Conservation (phyloP, 2,113 vertebrate genomes). For the Erinaceus europaeus region DNA sequence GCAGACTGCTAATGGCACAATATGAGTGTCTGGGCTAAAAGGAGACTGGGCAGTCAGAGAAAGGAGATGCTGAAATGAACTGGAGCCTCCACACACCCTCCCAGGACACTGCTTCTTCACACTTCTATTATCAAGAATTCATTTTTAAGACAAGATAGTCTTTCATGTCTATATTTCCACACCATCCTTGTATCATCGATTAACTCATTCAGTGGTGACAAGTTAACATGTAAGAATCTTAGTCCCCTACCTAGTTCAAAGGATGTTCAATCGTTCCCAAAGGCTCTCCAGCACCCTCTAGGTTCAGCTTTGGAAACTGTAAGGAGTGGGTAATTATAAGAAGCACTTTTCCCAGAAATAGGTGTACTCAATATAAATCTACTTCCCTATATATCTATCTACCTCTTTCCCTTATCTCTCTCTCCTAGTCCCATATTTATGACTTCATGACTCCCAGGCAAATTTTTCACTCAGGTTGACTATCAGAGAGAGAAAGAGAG, state of each 20-base stretch:
- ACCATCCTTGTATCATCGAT: background rate
- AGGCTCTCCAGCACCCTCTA: background rate
- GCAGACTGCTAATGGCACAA: background rate
- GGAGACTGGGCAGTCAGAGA: background rate
- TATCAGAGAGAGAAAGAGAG: too few species aligned
- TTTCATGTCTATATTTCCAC: background rate
- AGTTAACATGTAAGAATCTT: background rate
- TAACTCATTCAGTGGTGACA: background rate
- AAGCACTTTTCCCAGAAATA: background rate
- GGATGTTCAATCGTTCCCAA: background rate
- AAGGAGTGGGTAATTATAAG: background rate
- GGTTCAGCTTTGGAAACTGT: background rate
- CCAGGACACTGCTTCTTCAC: background rate
- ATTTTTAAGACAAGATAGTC: background rate
- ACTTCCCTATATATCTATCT: too few species aligned
- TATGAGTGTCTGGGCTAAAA: fast-evolving
- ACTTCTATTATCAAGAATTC: background rate
- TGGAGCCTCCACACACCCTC: background rate
- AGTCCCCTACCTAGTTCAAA: background rate
- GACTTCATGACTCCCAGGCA: too few species aligned
- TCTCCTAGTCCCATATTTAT: too few species aligned
- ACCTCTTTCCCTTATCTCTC: too few species aligned
- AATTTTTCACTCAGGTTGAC: background rate
- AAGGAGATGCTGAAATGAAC: background rate
- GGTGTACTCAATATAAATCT: too few species aligned